Base-by-base conservation (phyloP, 1,140 invertebrate species). In the Cherax destructor region DNA sequence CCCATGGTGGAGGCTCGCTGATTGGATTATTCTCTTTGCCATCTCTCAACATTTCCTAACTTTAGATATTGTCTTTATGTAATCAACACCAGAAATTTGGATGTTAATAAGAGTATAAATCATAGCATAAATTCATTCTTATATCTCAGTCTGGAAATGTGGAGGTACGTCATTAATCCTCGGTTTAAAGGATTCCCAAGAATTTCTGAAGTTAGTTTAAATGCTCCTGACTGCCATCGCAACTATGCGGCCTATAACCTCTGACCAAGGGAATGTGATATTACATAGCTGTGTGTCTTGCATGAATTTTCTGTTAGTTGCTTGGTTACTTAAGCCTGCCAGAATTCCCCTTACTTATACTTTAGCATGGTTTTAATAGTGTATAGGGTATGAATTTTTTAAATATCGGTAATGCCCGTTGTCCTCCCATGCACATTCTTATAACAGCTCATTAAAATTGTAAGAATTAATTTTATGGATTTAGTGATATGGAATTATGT, bases 211-310 rank as follows among this genome's bases (percentile, higher is more conserved):
- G 78, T 80, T 84, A 41, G n/a, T n/a, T 86, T 50, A n/a, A 77
- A 89, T 65, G 47, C 89, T 91, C 89, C 89, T 91, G 89, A 86
- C 89, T 91, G 83, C 89, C 89, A 86, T 52, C 24, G 47, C 18
- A 86, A 77, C 59, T 72, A 80, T 79, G 59, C 61, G 59, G 76
- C 89, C 61, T 74, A 30, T 69, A 78, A 91, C 56, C 83, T 65
- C 83, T 80, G 56, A 79, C 56, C 56, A 91, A 91, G 83, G 76
- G 89, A 91, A 91, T 91, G 77, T 91, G 89, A 78, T 86, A 41
- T 78, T 65, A 41, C 69, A 56, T 69, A 52, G 49, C 56, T 91
- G 65, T 56, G 52, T 56, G 52, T 89, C n/a, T 89, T 83, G 87
- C 87, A 89, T 89, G 87, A 50, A 50, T 74, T 18, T 76, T 76